phyloP scores from a whole-genome alignment of 2,113 vertebrate species.

The Platycercus adscitus region DNA sequence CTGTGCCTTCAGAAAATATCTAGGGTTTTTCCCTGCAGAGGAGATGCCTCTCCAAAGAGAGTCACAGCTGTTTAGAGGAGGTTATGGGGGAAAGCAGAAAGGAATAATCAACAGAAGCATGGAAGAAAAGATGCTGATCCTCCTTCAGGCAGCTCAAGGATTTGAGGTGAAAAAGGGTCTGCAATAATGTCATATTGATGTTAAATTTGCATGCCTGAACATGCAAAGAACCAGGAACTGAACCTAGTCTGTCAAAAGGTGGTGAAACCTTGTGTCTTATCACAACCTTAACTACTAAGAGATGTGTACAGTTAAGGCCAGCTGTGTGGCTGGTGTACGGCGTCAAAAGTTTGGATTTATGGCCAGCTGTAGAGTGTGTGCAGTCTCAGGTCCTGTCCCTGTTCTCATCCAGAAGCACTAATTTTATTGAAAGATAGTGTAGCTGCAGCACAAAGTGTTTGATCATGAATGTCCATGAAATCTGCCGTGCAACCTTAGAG shows the following conservation, averaged over 20 bases:
- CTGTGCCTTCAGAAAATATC: neutral
- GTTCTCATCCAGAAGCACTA: neutral
- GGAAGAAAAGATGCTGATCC: neutral
- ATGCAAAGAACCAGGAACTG: neutral
- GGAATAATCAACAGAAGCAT: neutral
- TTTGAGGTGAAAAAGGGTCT: neutral
- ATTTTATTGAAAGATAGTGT: neutral
- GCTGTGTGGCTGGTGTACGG: neutral
- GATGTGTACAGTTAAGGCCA: neutral
- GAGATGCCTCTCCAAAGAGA: neutral
- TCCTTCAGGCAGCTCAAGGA: neutral
- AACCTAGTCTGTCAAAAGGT: neutral
- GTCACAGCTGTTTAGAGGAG: neutral
- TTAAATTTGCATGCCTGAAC: neutral
- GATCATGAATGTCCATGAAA: neutral
- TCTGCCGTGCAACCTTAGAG: neutral
- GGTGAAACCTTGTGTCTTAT: neutral
- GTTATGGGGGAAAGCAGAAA: neutral
- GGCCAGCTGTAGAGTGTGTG: neutral
- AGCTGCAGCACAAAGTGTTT: neutral
- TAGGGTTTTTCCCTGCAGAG: neutral
- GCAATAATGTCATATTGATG: neutral
- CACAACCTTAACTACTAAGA: neutral
- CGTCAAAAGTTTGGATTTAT: neutral
- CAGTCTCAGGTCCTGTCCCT: neutral